Evolutionary conservation across 1,140 invertebrate genomes (phyloP).

Genomic region (Coelopa frigida): DNA sequence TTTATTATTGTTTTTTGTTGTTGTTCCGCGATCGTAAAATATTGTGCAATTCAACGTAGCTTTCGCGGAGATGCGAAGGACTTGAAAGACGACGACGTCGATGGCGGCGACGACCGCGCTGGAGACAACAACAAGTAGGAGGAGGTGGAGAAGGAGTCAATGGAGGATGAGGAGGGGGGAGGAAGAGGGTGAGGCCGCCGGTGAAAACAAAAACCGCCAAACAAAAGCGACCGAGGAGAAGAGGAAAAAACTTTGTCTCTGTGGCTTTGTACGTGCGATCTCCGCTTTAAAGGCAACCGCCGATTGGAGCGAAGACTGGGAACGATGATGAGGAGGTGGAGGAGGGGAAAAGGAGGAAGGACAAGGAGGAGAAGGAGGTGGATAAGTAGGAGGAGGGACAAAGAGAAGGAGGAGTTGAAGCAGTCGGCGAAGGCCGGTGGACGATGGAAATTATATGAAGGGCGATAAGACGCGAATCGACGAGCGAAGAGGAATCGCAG

Average conservation of each 20-base stretch:
- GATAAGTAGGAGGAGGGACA: neutral
- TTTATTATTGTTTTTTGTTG: constrained; percentile 5
- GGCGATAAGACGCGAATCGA: too few species aligned
- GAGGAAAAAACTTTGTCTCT: neutral
- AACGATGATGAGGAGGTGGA: neutral
- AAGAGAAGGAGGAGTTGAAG: neutral
- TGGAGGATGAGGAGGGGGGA: neutral
- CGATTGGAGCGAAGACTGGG: neutral
- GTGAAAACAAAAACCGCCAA: neutral
- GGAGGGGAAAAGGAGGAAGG: neutral
- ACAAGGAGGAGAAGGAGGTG: neutral
- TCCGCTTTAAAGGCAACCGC: too few species aligned
- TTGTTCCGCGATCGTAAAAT: too few species aligned
- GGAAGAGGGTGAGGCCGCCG: neutral
- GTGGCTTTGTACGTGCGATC: too few species aligned
- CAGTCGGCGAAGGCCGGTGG: too few species aligned
- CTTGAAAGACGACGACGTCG: neutral
- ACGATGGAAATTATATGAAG: too few species aligned
- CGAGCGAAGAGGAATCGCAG: too few species aligned
- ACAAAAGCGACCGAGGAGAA: neutral
- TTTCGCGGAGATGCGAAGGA: neutral
- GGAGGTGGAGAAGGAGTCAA: neutral
- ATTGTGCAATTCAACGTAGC: neutral
- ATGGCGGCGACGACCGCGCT: neutral
- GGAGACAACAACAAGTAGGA: neutral